Conservation (phyloP, 2,113 vertebrate genomes). For the Leuciscus idus region DNA sequence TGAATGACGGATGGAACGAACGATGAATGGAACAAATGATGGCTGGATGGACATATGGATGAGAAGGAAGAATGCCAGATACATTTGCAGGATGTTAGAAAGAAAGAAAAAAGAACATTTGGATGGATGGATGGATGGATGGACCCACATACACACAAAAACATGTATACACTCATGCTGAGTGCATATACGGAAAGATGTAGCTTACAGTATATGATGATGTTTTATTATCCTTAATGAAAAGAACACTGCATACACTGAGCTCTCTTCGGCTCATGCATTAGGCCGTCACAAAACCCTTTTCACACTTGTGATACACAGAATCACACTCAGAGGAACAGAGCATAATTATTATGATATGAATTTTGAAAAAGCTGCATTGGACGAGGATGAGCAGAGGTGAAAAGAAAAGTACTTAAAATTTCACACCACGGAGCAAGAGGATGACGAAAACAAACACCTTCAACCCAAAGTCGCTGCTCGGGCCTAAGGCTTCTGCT, state of each 20-base stretch:
- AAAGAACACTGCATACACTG: neutral
- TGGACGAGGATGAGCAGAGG: neutral
- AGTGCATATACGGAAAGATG: neutral
- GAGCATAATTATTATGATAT: slow-evolving; percentile 23
- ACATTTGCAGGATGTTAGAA: no score
- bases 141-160: neutral
- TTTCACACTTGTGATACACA: slow-evolving; percentile 39
- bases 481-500: neutral
- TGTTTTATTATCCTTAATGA: neutral
- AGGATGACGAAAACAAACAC: slow-evolving; percentile 26
- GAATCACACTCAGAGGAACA: slow-evolving; percentile 15
- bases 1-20: neutral
- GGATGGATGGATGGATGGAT: neutral
- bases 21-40: neutral
- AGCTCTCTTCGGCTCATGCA: neutral
- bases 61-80: no score
- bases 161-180: neutral
- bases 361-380: neutral
- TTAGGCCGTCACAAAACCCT: slow-evolving; percentile 25
- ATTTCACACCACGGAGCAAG: slow-evolving; percentile 9
- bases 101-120: no score
- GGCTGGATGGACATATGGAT: no score
- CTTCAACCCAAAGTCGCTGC: neutral
- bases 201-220: neutral
- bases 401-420: slow-evolving; percentile 39